Base-by-base conservation (phyloP, 2,888 invertebrate genomes). In the Agriopis marginaria region DNA sequence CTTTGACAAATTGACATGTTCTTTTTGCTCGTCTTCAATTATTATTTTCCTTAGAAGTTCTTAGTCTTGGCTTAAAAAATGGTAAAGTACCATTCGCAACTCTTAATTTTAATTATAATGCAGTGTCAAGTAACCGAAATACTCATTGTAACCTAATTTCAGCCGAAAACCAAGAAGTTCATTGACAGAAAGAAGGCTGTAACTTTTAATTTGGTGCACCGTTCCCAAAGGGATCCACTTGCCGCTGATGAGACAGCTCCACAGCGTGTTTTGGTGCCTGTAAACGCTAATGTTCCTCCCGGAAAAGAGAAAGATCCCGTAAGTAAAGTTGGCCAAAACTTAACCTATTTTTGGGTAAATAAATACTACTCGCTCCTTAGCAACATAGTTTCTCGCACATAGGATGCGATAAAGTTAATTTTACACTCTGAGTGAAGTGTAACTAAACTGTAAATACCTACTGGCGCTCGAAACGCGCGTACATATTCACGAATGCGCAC, bases 181-280 rank as follows among this genome's bases (percentile, higher is more conserved):
- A 98, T 99, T 80, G 97, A 99, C 86, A 97, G 97, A 79, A 98
- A 98, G 86, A 97, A 97, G 84, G 96, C 98, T 0, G 97, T 98
- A 32, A 98, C 98, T 0, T 99, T 99, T 86, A 97, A 97, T 84
- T 90, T 99, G 75, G 98, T 99, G 1, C 98, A 99, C 85, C 96
- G 99, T 85, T 98, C 98, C 82, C 99, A 99, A 89, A 96, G 96
- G 82, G 99, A 99, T 95, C 99, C 99, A 0, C 89, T 99, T 62
- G 95, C 96, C 0, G 97, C 97, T 0, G 98, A 99, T 89, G 98
- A 98, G 86, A 97, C 94, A 63, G 98, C 98, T 0, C 98, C 99
- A 0, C 97, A 99, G 85, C 95, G 96, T 78, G 99, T 99, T 32
- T 93, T 99, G 3, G 94, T 97, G 6, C 97, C 96, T 3, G 90